Evolutionary conservation across 2,113 vertebrate genomes (phyloP).

Genomic region (Amazona vittata): DNA sequence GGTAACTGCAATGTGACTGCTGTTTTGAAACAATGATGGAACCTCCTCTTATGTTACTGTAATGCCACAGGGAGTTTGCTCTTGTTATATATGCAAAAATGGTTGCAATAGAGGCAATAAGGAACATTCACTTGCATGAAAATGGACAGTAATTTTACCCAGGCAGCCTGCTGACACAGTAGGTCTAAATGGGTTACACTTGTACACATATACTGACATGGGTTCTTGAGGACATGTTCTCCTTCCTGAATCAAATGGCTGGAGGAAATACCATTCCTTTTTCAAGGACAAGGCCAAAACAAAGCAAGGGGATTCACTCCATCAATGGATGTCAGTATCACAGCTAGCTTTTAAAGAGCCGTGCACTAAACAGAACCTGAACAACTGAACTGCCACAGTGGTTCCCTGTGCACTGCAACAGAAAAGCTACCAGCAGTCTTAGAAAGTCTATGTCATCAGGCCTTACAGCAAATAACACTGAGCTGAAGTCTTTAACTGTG

Average conservation of each 20-base stretch:
- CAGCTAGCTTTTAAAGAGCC: neutral
- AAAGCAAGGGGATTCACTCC: neutral
- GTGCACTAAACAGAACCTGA: neutral
- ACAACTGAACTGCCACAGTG: neutral
- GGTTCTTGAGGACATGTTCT: neutral
- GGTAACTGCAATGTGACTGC: neutral
- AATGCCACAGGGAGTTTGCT: neutral
- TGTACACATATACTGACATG: rapidly evolving
- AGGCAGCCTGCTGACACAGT: neutral
- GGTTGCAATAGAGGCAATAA: neutral
- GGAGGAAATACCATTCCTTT: neutral
- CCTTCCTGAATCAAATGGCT: neutral
- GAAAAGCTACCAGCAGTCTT: neutral
- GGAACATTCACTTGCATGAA: neutral
- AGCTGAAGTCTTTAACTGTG: no score
- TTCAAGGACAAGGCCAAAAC: neutral
- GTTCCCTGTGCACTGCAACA: neutral
- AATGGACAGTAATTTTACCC: neutral
- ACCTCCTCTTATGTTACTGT: neutral
- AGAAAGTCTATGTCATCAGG: no score
- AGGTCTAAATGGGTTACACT: neutral
- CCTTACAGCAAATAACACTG: neutral
- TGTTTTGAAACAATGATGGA: neutral
- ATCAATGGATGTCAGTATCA: neutral
- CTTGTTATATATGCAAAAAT: neutral